Evolutionary conservation across 2,888 invertebrate genomes (phyloP).

Genomic region (Himalopsyche japonica): DNA sequence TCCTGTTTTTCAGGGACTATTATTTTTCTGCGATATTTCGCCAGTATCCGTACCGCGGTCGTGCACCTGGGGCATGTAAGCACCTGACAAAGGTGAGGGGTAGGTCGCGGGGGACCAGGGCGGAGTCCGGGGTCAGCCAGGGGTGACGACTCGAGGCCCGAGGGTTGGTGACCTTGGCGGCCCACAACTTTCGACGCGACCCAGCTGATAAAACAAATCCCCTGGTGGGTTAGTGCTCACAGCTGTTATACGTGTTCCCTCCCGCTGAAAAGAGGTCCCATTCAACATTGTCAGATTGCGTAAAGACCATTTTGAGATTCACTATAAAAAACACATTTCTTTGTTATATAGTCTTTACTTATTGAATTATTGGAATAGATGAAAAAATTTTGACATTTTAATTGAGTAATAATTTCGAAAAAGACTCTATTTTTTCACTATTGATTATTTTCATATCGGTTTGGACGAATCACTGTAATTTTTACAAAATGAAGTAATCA

Average conservation of each 20-base stretch:
- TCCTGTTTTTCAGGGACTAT: not conserved
- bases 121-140: constrained; percentile 1
- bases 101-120: not conserved
- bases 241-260: not conserved
- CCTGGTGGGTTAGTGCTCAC: not conserved
- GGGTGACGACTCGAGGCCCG: constrained; percentile 11
- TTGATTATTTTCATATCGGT: no score
- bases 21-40: not conserved
- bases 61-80: not conserved
- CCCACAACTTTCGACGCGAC: constrained; percentile 1
- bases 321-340: no score
- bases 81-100: not conserved
- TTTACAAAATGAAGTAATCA: no score
- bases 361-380: no score
- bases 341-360: no score
- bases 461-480: no score
- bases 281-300: not conserved
- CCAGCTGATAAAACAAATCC: constrained; percentile 12
- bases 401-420: no score
- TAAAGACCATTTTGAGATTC: no score
- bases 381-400: no score
- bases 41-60: not conserved
- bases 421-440: no score
- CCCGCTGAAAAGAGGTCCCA: not conserved
- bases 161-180: constrained; percentile 32